Evolutionary conservation across 2,797 vertebrate genomes (phyloP).

Genomic region (Phoeniculus purpureus): DNA sequence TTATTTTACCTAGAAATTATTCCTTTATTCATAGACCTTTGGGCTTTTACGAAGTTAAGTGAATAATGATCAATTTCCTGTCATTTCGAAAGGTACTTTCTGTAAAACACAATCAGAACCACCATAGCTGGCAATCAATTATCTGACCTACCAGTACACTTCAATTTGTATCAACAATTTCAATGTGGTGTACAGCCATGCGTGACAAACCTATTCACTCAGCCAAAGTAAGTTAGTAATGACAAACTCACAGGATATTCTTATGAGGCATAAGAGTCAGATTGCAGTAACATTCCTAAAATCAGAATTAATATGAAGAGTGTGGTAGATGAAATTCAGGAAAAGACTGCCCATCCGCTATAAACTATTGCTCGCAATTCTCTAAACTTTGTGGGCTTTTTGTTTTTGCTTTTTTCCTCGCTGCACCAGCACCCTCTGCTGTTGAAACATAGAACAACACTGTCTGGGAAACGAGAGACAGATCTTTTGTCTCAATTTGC

Average conservation of each 20-base stretch:
- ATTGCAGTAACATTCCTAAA: neutral
- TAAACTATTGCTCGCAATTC: neutral
- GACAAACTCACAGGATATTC: neutral
- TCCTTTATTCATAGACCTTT: slow-evolving; percentile 27
- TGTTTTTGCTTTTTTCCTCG: fast-evolving
- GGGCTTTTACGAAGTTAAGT: slow-evolving; percentile 29
- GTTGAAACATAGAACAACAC: neutral
- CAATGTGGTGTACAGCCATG: neutral
- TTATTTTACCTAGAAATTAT: slow-evolving; percentile 37
- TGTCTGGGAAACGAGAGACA: neutral
- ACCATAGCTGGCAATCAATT: slow-evolving; percentile 29
- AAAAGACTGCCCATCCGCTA: neutral
- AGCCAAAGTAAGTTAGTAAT: neutral
- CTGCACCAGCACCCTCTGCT: slow-evolving; percentile 55
- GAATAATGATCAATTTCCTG: slow-evolving; percentile 34
- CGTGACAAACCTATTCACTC: neutral
- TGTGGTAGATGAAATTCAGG: neutral
- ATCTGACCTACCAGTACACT: neutral
- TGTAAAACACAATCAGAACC: slow-evolving; percentile 15
- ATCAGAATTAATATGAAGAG: neutral
- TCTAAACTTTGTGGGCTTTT: neutral
- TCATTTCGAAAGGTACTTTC: neutral
- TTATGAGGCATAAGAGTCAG: fast-evolving
- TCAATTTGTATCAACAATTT: neutral
- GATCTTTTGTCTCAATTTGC: neutral